A percentile compares a stretch with the other conserved stretches of the same genome.
Evolutionary conservation across 1,140 invertebrate genomes (phyloP).

Genomic region (Pseudomyrmex gracilis): DNA sequence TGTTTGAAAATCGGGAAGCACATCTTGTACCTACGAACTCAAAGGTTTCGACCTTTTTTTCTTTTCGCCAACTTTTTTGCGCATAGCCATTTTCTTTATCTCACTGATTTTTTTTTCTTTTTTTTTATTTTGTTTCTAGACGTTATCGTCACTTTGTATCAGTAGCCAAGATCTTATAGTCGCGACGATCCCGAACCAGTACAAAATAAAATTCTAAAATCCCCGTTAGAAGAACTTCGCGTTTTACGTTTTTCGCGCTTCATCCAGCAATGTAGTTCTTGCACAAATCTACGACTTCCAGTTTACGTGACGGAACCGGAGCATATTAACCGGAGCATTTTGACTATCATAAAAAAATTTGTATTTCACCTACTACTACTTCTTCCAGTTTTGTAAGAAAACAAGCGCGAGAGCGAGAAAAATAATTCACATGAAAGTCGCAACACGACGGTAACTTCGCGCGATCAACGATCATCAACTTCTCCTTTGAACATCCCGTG

Average conservation of each 20-base stretch:
- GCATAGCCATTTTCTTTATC: neutral
- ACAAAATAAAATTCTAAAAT: conserved; percentile 44
- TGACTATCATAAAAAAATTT: conserved; percentile 40
- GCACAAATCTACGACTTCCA: conserved; percentile 57
- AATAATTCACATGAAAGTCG: conserved; percentile 12
- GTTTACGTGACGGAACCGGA: conserved; percentile 15
- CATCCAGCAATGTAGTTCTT: conserved; percentile 25
- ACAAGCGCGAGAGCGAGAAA: conserved; percentile 3
- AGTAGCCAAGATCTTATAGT: neutral
- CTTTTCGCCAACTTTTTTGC: neutral
- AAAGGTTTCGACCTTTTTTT: conserved; percentile 30
- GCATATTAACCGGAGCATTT: conserved; percentile 38
- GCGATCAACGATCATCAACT: conserved; percentile 40
- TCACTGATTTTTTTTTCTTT: neutral
- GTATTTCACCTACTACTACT: conserved; percentile 57
- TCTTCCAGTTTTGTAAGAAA: conserved; percentile 64
- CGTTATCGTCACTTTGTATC: neutral
- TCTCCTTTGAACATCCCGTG: neutral
- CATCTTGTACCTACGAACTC: conserved; percentile 40
- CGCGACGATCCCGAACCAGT: neutral
- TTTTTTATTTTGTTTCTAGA: no score
- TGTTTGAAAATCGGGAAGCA: conserved; percentile 35
- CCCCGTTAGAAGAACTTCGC: neutral
- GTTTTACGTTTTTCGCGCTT: conserved; percentile 28
- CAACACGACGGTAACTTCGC: conserved; percentile 31